Conservation (phyloP, 2,888 invertebrate species). For the Leptura quadrifasciata region DNA sequence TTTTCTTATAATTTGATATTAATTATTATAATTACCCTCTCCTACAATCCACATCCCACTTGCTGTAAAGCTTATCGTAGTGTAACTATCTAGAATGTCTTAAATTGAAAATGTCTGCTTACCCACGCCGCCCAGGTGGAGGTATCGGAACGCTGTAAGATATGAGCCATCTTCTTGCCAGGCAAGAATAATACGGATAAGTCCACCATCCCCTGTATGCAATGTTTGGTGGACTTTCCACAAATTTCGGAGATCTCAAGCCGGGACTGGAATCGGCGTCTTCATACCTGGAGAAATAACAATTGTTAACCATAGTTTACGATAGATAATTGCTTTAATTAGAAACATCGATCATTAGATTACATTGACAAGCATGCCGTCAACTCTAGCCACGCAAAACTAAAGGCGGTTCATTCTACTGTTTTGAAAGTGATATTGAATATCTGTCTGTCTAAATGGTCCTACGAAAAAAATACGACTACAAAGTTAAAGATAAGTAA, state of each 20-base stretch:
- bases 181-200: constrained; percentile 91
- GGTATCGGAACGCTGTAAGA: constrained; percentile 87
- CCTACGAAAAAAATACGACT: too few species aligned
- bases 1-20: too few species aligned
- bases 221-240: constrained; percentile 79
- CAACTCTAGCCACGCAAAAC: too few species aligned
- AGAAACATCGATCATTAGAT: neutral
- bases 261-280: constrained; percentile 79
- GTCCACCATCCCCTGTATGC: constrained; percentile 90
- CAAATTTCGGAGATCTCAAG: constrained; percentile 82
- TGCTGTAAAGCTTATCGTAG: neutral
- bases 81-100: neutral
- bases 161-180: constrained; percentile 85
- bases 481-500: too few species aligned
- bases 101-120: constrained; percentile 56
- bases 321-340: neutral
- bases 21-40: too few species aligned
- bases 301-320: neutral
- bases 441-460: too few species aligned
- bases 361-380: too few species aligned
- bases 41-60: neutral
- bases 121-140: constrained; percentile 76
- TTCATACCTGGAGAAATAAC: constrained; percentile 75
- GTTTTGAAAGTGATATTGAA: too few species aligned
- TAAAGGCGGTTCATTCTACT: too few species aligned